Evolutionary conservation across 2,113 vertebrate genomes (phyloP), one percentile per base, ranked within the genome.

Genomic region (Baryphthengus martii): DNA sequence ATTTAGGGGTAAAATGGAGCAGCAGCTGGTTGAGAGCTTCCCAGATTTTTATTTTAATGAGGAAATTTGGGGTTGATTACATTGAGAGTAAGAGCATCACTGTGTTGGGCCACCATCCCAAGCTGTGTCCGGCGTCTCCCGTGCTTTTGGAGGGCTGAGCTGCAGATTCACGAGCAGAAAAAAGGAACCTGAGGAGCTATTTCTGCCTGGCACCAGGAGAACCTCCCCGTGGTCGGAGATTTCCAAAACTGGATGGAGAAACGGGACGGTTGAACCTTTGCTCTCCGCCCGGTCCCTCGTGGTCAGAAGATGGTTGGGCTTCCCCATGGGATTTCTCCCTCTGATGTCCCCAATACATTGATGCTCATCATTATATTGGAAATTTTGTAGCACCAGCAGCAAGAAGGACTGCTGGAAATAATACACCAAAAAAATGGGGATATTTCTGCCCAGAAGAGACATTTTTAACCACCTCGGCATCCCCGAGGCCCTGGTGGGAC

Each of bases 91-190:
- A 59, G 52, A 78, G 5, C 0, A 1, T 62, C 1, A 0, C 52
- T 56, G 19, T 24, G 11, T 11, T 50, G 42, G 33, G 31, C 42
- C 4, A 2, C 6, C 25, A 42, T 42, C 33, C 42, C 84, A 35
- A 47, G 20, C 29, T 42, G 47, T 4, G 1, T 40, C 0, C 0
- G 19, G 37, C 26, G 59, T 40, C 58, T 73, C 47, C 53, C 1
- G 0, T 25, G 17, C 25, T 56, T 52, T 49, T 33, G 23, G 33
- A 80, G 59, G 45, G 20, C 49, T 47, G 4, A 13, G 4, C 19
- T 29, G 40, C 40, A 56, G 59, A 44, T 70, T 13, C 61, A 17
- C 4, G 18, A 75, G 56, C 40, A 45, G 47, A 62, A 45, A 44
- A 84, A 70, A 17, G 50, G 42, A 85, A 91, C 25, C 8, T 19